These are phyloP conservation scores for Alauda arvensis DNA, from an alignment of 2,797 vertebrate genomes.

Conservation along the genomic window DNA sequence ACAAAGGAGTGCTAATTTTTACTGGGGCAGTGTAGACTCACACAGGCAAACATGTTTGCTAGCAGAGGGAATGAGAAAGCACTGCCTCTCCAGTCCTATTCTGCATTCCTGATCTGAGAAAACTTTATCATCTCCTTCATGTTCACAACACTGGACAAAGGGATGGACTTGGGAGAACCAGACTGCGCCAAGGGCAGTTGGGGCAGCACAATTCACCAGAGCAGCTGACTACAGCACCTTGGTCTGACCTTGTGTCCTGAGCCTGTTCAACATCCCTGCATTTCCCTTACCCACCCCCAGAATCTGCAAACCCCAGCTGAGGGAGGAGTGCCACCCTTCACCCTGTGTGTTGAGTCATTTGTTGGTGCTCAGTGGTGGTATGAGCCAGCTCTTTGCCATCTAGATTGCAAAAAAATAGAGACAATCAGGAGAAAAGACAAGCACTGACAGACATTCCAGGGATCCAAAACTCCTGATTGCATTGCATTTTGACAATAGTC, in stretches of 20 bases:
- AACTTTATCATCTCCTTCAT: background rate
- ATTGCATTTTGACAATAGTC: conserved; percentile 37
- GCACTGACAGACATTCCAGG: background rate
- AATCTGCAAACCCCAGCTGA: background rate
- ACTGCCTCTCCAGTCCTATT: background rate
- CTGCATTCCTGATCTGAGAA: background rate
- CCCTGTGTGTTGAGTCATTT: background rate
- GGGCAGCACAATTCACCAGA: background rate
- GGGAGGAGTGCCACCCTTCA: background rate
- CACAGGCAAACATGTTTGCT: background rate
- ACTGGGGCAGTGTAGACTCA: accelerated
- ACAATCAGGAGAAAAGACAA: background rate
- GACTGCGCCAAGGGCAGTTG: background rate
- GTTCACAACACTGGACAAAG: background rate
- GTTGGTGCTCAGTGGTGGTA: background rate
- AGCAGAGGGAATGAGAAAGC: background rate
- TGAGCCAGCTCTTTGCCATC: background rate
- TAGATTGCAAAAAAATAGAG: background rate
- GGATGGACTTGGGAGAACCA: background rate
- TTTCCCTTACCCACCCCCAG: background rate
- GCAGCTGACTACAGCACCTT: background rate
- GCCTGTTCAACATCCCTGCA: background rate
- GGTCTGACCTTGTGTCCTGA: background rate
- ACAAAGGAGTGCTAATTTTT: background rate
- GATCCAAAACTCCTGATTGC: background rate